phyloP scores from a whole-genome alignment of 2,113 vertebrate genomes.

The Mormyrus iriodes region DNA sequence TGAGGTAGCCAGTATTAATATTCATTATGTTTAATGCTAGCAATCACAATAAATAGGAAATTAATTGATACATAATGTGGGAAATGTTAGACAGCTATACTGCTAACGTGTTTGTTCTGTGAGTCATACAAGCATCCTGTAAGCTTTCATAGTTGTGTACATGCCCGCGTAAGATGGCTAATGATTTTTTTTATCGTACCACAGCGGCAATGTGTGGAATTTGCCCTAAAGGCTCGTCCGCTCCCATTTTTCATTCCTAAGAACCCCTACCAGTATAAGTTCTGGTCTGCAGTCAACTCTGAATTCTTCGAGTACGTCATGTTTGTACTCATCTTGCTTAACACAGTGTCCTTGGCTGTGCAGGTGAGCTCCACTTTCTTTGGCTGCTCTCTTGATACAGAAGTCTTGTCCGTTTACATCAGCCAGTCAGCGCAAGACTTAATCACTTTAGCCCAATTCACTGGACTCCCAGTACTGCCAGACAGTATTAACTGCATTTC shows the following conservation, averaged over 20 bases:
- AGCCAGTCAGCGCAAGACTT: background rate
- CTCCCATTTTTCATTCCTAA: constrained; percentile 94
- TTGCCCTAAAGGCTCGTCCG: constrained; percentile 91
- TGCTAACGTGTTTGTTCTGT: background rate
- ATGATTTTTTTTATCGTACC: background rate
- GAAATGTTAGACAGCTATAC: background rate
- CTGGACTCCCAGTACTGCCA: background rate
- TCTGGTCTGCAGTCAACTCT: constrained; percentile 99
- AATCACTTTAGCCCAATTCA: background rate
- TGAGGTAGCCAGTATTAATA: background rate
- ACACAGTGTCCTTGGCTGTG: constrained; percentile 95
- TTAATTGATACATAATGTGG: background rate
- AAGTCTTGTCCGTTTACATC: background rate
- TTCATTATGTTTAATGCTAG: background rate
- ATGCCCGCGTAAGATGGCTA: background rate
- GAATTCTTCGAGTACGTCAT: constrained; percentile 97
- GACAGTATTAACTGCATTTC: background rate
- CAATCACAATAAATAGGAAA: background rate
- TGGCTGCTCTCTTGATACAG: background rate
- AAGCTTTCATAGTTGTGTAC: background rate
- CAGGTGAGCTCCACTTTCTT: constrained; percentile 70
- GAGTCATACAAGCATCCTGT: background rate
- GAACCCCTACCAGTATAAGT: constrained; percentile 98
- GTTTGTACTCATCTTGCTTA: constrained; percentile 98
- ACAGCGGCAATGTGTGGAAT: constrained; percentile 97